Evolutionary conservation across 2,113 vertebrate species (phyloP), one percentile per base, ranked within the genome.

Genomic region (Tupaia tana): DNA sequence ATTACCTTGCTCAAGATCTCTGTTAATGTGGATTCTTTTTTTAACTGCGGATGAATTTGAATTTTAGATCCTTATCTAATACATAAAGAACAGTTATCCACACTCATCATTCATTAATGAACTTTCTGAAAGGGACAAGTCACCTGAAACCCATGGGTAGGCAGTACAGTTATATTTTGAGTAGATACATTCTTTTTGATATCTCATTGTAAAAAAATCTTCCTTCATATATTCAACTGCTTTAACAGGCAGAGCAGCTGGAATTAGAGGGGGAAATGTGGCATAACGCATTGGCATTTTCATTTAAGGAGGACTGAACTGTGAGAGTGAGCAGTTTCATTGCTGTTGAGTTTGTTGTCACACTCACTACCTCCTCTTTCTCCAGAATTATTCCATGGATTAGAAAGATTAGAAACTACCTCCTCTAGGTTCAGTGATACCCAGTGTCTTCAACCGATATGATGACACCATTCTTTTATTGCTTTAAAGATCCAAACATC

Each of bases 121-220:
- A 66, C 59, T 82, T 89, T 90, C 10, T 86, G 29, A 31, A 75
- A 54, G 25, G 67, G 3, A 69, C 2, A 81, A 70, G 56, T 84
- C 27, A 89, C 15, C 59, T 19, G 9, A 95, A 89, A 86, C 2
- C 24, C 89, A 56, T 64, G 8, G 16, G 16, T 86, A 90, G 52
- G 89, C 29, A 79, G 16, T 75, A 54, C 1, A 86, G 12, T 66
- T 58, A 22, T 61, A 80, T 66, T 77, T 54, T 31, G 70, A 61
- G 71, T 0, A 69, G 67, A 82, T 69, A 0, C 63, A 74, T 59
- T 79, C n/a, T 86, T 11, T 85, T 89, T 9, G 73, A 2, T 63
- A 78, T 88, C 95, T 63, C 19, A 77, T 31, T 96, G 1, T 66
- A 31, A 89, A 43, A 43, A 11, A 74, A 90, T 94, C 96, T 71